Base-by-base conservation (phyloP, 2,888 invertebrate species). In the Frankliniella fusca region DNA sequence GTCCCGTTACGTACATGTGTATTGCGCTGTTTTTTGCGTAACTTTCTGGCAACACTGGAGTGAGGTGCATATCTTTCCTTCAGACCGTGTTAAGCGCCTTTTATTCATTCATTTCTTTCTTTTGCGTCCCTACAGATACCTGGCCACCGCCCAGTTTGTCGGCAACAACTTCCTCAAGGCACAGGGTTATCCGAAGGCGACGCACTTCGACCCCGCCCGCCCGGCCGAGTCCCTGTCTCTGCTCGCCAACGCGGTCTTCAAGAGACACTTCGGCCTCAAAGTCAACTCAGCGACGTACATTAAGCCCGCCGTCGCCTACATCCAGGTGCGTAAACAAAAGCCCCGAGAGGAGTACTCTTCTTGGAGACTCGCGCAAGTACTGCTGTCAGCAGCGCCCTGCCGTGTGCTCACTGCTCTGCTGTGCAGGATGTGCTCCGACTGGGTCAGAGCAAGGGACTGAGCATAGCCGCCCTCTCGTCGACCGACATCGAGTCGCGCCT, bases 141-240 rank as follows among this genome's bases (percentile, higher is more conserved):
- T 94, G 82, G 88, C 91, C 61, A 93, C 93, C 0, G 91, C 90
- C 0, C 93, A 94, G 85, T 92, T 93, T 86, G 90, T 95, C 85
- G 90, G 93, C 70, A 95, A 95, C 88, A 92, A 92, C 80, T 93
- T 94, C 87, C 88, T 95, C 5, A 93, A 94, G 86, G 89, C 92
- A 28, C 94, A 94, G 87, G 94, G 94, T 81, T 91, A 93, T 82
- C 94, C 95, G 0, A 93, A 94, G 86, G 89, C 89, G 79, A 91
- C 92, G 0, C 90, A 92, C 86, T 92, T 95, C 86, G 93, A 94
- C 86, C 89, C 93, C 65, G 89, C 90, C 3, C 90, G 91, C 49
- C 93, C 95, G 0, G 91, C 92, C 2, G 93, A 94, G 85, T 94
- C 94, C 23, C 89, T 95, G 79, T 92, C 93, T 0, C 91, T 91